Evolutionary conservation across 2,888 invertebrate species (phyloP), one percentile per base, ranked within the genome.

Genomic region (Leptopilina drosophilae): DNA sequence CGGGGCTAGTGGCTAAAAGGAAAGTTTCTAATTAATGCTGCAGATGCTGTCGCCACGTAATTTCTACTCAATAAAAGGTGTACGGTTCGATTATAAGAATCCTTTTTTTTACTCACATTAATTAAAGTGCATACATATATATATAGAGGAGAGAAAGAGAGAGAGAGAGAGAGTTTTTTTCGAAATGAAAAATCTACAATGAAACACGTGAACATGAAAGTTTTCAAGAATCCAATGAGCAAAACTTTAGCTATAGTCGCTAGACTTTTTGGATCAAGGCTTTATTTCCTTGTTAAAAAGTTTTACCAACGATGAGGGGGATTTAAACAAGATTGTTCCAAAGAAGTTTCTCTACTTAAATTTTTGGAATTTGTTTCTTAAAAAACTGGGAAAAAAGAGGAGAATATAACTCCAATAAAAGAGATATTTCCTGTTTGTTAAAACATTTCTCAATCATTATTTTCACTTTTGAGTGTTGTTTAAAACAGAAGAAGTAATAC

Each of bases 1-100:
- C 77, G 64, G 77, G 78, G 67, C 78, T 82, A 81, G 81, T 78
- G 78, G 81, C 81, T 78, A 78, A 81, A 81, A 83, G 80, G 84
- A 87, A 88, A 88, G 85, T 88, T 89, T 85, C 84, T 87, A 87
- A 87, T 88, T 88, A 86, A 87, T 85, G 84, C 83, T 77, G 82
- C 87, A 84, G 85, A 85, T 84, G 86, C 73, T 33, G n/a, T 53
- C 73, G 85, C 82, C 77, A 75, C 80, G 75, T 20, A 20, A 66
- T 46, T 67, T 53, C 77, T 64, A 2, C 26, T 76, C 33, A 26
- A 20, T 59, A 62, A 40, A 20, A 64, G 64, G 62, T 75, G 73
- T 65, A 64, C 14, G 12, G 33, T 73, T 65, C 73, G 73, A 78
- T 80, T 80, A 77, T 78, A 64, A 67, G 53, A 78, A 65, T 78